Evolutionary conservation across 2,113 vertebrate species (phyloP), one percentile per base, ranked within the genome.

Genomic region (Daboia siamensis): DNA sequence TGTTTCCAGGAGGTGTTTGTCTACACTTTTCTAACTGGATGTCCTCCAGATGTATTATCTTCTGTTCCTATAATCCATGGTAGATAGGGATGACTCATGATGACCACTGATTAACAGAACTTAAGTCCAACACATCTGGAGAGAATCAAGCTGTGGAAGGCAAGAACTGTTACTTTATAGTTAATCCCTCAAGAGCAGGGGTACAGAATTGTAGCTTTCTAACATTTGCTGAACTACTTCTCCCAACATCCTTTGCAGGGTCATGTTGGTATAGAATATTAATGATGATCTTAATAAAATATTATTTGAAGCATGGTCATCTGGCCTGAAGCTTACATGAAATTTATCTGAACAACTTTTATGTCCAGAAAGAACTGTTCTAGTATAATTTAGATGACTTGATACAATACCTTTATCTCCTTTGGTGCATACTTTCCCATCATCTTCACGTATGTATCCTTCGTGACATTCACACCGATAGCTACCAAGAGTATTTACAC

Each of bases 391-490:
- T 93, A 5, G 1, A 24, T 3, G 89, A 1, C 0, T 39, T 15
- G 20, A 13, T 21, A 64, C 92, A 26, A 94, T 97, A 98, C 99
- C 98, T 97, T 98, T 98, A 92, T 99, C 98, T 86, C 98, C 98
- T 95, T 97, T 98, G 95, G 97, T 98, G 97, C 99, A 99, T 0
- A 98, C 98, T 96, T 95, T 98, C 88, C 98, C 98, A 0, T 99
- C 98, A 12, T 98, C 98, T 94, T 98, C 98, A 93, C 97, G 98
- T 95, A 97, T 95, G 23, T 98, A 99, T 88, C 98, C 99, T 56
- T 97, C 98, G 0, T 98, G 98, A 94, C 99, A 99, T 90, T 98
- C 98, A 0, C 99, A 99, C 96, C 97, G 98, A 97, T 98, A 99
- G 97, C 99, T 99, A 95, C 99, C 99, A 54, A 96, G 12, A 0